These are phyloP conservation scores for Hephaestus fuliginosus DNA, from an alignment of 2,797 vertebrate species.

Conservation along the genomic window DNA sequence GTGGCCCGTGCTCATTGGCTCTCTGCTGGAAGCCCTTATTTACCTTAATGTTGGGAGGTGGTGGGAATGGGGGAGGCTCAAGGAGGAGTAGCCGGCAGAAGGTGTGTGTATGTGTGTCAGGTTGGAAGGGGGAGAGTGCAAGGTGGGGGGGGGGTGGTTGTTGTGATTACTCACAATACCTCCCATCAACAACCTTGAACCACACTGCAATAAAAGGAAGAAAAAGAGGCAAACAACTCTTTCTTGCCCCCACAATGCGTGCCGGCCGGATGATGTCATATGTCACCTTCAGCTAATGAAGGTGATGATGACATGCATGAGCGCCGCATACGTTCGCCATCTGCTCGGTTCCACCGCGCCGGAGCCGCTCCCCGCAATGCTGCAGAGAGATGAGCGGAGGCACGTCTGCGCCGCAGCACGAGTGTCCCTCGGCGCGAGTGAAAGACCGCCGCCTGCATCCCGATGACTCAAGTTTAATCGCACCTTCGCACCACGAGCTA, in stretches of 20 bases:
- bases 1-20: conserved; percentile 83
- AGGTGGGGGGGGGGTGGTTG: not conserved
- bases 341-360: conserved; percentile 76
- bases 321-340: conserved; percentile 80
- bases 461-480: conserved; percentile 75
- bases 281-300: conserved; percentile 87
- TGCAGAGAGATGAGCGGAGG: conserved; percentile 61
- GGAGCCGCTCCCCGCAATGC: conserved; percentile 64
- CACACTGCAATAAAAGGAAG: conserved; percentile 60
- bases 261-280: conserved; percentile 80
- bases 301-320: conserved; percentile 84
- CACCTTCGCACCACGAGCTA: conserved; percentile 40
- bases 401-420: conserved; percentile 46
- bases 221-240: conserved; percentile 68
- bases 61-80: conserved; percentile 52
- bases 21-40: conserved; percentile 82
- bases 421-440: conserved; percentile 58
- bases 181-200: conserved; percentile 81
- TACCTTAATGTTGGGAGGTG: conserved; percentile 81
- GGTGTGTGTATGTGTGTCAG: conserved; percentile 32
- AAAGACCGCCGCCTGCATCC: conserved; percentile 65
- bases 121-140: too few species aligned
- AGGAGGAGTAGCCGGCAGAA: conserved; percentile 46
- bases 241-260: conserved; percentile 62
- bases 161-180: conserved; percentile 72